phyloP scores from a whole-genome alignment of 2,888 invertebrate species.

The Drosophila ezoana region DNA sequence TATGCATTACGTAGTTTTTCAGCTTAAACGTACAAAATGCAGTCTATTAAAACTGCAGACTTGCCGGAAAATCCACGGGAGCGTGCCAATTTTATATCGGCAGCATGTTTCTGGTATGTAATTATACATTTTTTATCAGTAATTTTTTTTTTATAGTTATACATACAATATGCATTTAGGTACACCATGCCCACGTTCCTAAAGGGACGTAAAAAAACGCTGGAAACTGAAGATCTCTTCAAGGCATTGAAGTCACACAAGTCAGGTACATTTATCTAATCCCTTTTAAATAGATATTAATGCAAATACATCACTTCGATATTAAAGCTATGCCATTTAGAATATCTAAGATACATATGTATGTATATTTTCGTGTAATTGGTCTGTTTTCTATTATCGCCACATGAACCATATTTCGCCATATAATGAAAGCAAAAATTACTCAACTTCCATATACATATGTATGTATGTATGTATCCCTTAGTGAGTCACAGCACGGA shows the following conservation, averaged over 20 bases:
- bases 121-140: not conserved
- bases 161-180: constrained; percentile 84
- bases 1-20: constrained; percentile 10
- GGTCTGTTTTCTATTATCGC: no score
- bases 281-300: no score
- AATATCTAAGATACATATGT: no score
- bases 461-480: no score
- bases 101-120: constrained; percentile 87
- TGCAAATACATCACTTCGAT: no score
- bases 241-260: constrained; percentile 89
- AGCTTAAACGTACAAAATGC: constrained; percentile 69
- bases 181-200: constrained; percentile 92
- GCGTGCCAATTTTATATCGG: constrained; percentile 87
- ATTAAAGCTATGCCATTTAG: no score
- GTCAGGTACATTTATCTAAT: constrained; percentile 85
- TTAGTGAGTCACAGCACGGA: not conserved
- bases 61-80: constrained; percentile 87
- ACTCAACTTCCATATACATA: not conserved
- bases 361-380: no score
- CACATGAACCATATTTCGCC: not conserved
- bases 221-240: constrained; percentile 91
- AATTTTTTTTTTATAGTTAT: not conserved
- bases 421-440: not conserved
- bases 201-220: constrained; percentile 89
- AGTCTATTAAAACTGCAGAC: constrained; percentile 84